Evolutionary conservation across 30 jellyfish, hydroid and myxozoan genomes (phyloP), one percentile per base, ranked within the genome.

Genomic region (Sanderia malayensis): DNA sequence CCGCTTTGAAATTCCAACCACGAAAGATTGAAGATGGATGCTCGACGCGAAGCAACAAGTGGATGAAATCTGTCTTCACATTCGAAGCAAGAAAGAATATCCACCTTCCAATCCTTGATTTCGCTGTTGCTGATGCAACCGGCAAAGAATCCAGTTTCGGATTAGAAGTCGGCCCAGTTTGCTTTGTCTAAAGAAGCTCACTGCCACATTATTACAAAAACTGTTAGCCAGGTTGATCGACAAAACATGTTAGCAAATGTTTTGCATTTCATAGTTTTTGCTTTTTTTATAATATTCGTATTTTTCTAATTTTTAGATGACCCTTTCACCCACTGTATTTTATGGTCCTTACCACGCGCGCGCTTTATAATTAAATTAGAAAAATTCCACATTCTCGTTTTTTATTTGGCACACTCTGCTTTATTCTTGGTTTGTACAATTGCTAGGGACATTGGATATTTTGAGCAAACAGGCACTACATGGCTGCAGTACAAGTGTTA

Each of bases 141-240:
- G 87, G 83, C 70, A 79, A 66, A 24, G 84, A 83, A 28, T 71
- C 95, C 10, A 71, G 81, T 86, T 90, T 90, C 79, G 97, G 97
- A 58, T 47, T 90, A 24, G 97, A 82, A 74, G 79, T 83, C 21
- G 97, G 97, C 41, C 97, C 97, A 28, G 97, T 90, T 30, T 90
- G 97, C 83, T 90, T 80, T 27, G 73, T 68, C 62, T 80, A 68
- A 70, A 68, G 4, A 68, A 55, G 22, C 23, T 33, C 31, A 32
- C 18, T 49, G 64, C 3, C 4, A 49, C 64, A 4, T 11, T 49
- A 49, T n/a, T n/a, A n/a, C n/a, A n/a, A n/a, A n/a, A n/a, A n/a
- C n/a, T 19, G 27, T 49, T 19, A 49, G 27, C 23, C 64, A 9
- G 6, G 64, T 9, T 49, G 11, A 4, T 19, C 64, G 18, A 49